A percentile compares a stretch with the other conserved stretches of the same genome.
Conservation (phyloP, 2,797 vertebrate species). For the Myotis findleyi region DNA sequence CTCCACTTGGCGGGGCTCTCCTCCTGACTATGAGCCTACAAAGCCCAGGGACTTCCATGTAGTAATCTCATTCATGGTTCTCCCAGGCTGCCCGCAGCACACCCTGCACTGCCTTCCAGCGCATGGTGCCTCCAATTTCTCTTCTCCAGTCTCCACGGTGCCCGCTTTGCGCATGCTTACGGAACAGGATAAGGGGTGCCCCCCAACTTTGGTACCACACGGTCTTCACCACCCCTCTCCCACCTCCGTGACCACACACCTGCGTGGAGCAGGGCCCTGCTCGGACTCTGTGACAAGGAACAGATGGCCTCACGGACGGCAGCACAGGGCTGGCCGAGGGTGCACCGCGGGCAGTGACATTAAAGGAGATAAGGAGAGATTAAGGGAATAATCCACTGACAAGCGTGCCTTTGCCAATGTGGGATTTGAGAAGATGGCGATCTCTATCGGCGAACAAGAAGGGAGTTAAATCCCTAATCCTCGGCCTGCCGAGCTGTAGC, state of each 20-base stretch:
- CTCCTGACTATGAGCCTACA: neutral
- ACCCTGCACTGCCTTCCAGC: rapidly evolving
- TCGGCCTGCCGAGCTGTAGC: neutral
- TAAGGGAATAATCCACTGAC: neutral
- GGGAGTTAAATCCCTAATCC: neutral
- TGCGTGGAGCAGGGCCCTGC: neutral
- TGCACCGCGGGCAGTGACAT: neutral
- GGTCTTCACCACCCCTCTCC: rapidly evolving
- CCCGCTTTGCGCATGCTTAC: rapidly evolving
- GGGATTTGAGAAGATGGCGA: constrained; percentile 42
- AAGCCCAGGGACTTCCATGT: neutral
- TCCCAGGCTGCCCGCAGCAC: neutral
- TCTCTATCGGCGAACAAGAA: neutral
- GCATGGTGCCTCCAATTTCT: too few relatives aligned
- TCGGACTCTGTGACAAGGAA: neutral
- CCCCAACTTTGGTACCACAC: neutral
- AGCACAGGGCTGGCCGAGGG: neutral
- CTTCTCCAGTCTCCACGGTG: neutral
- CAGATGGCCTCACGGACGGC: neutral
- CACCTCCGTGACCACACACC: rapidly evolving
- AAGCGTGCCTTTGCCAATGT: neutral
- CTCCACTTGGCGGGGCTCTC: neutral
- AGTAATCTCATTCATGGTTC: rapidly evolving
- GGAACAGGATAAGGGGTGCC: neutral
- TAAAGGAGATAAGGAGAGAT: neutral